Evolutionary conservation across 1,140 invertebrate species (phyloP), one percentile per base, ranked within the genome.

Genomic region (Varroa destructor): DNA sequence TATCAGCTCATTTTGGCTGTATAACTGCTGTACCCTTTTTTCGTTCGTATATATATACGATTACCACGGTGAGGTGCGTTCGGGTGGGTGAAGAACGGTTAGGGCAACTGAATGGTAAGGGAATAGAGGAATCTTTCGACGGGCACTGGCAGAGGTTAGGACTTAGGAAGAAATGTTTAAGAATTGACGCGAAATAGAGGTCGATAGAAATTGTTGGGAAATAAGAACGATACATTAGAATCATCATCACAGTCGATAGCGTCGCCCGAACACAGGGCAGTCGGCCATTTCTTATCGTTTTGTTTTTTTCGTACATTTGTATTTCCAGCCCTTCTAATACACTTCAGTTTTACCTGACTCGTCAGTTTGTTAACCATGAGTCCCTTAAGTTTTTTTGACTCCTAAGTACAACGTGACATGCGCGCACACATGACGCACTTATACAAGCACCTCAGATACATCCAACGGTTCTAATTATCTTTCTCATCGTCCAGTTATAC

Each of bases 171-270:
- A 51, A 3, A 5, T 51, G 46, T 3, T 8, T 51, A 8, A 51
- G 4, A 8, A 51, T 3, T 5, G 46, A 3, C 8, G 46, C 8
- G 46, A 5, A 51, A 5, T 51, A 51, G 46, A 51, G 46, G 8
- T 8, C 8, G 46, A 51, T 51, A 25, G 25, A 25, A 25, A 25
- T 25, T 25, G 25, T 25, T 25, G 25, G 25, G 25, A 25, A 25
- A 25, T 36, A 67, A 67, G 40, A 36, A 67, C 61, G 40, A 43
- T 67, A 40, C 40, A 67, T 67, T 67, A 67, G 61, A 43, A 36
- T 67, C 61, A 37, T 67, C 40, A 67, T 67, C 61, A 67, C 61
- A 67, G 61, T 67, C 46, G 61, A 67, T 67, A 67, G 61, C 40
- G 61, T 67, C 46, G 61, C 61, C 61, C 61, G 61, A 40, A 67